Base-by-base conservation (phyloP, 2,113 vertebrate species). In the Cebus imitator region DNA sequence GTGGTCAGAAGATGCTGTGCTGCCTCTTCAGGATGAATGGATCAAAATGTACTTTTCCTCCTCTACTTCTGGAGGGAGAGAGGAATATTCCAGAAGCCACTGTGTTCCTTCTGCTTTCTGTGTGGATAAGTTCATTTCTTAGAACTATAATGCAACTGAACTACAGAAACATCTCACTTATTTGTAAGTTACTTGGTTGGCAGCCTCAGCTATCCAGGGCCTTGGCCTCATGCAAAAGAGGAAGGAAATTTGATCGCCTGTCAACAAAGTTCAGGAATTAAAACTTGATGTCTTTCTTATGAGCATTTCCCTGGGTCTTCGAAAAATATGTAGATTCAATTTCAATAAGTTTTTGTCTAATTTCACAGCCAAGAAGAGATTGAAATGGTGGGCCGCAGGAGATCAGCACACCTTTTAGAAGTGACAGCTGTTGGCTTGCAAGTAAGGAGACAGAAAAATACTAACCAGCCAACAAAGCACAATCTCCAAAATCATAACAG, bases 1-100 rank as follows among this genome's bases (percentile, higher is more conserved):
- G 98, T 97, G 98, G 96, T 95, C 35, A 80, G 57, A 85, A 85
- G 35, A 76, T 68, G 80, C 72, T 58, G 4, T 92, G 83, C 87
- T 82, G 48, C 25, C 18, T 91, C 30, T 52, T 94, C 32, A 75
- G 73, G 40, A 50, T 68, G 14, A 57, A 83, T 20, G 27, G 14
- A 57, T 94, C 48, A 97, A 94, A 93, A 96, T 84, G 23, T 78
- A 92, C 52, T n/a, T 94, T 72, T 87, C 45, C 43, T 92, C 37
- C 23, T 84, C 32, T 21, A 5, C 58, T 79, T 27, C 58, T 91
- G 21, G 75, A 95, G 43, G 70, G 48, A 58, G 73, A 90, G 52
- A 75, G 75, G 58, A 92, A 14, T 64, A 66, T 92, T 88, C 50
- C 72, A 64, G 85, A 57, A 90, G 23, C 58, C 58, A 45, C n/a